Evolutionary conservation across 2,797 vertebrate species (phyloP), one percentile per base, ranked within the genome.

Genomic region (Rhincodon typus): DNA sequence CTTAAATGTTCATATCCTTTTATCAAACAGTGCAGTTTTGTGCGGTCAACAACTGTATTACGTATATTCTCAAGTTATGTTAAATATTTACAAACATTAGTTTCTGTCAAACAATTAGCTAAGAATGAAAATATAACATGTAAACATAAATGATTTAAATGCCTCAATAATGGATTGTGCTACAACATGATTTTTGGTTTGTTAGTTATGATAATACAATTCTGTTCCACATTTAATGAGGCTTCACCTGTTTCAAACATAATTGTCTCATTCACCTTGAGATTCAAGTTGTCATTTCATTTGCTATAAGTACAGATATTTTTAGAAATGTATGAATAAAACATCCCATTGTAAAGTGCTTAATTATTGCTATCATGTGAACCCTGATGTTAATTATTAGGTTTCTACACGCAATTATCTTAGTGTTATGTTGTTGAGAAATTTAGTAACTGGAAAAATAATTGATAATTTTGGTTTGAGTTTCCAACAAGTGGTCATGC

Each of bases 181-280:
- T n/a, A 90, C 30, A 27, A 53, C 42, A 90, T 62, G 13, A n/a
- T 62, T 23, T 57, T 90, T 62, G 15, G 34, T 77, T 77, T 77
- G 74, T 77, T 77, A 77, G 74, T 66, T 90, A 90, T 90, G 87
- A 90, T 62, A 62, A 62, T 90, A 19, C 87, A 90, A 34, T n/a
- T 34, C 87, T 90, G 53, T 90, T 62, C 87, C 34, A 90, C n/a
- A 90, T 90, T 21, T 90, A 90, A 90, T 34, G 74, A 77, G 74
- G 74, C 74, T 77, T 77, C 74, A 77, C 74, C 74, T 77, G 15
- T 17, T 66, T 34, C 30, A n/a, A 6, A 21, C 57, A 62, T 62
- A 90, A 90, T 90, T 90, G 57, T 66, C 15, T 53, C 53, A 62
- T 17, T 53, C 57, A 90, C 30, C 53, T 34, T 62, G 87, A 90